These are phyloP conservation scores for Aleiodes sp. DNA, from an alignment of 1,140 invertebrate genomes.

Conservation along the genomic window DNA sequence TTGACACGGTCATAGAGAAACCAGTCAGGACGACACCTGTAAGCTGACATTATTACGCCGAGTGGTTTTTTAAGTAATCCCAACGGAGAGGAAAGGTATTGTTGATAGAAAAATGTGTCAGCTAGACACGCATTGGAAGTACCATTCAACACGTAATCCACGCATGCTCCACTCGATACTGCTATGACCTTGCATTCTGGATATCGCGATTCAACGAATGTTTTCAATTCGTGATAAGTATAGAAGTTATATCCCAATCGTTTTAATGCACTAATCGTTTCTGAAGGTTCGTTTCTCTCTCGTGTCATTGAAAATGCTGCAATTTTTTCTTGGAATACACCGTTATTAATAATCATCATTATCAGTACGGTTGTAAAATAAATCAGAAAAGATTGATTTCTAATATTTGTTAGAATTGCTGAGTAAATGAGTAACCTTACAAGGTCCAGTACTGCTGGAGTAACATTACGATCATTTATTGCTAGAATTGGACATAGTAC, in stretches of 20 bases:
- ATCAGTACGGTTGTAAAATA: neutral
- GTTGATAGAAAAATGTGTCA: neutral
- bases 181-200: neutral
- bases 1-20: neutral
- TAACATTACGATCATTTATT: neutral
- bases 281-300: neutral
- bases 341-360: neutral
- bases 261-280: neutral
- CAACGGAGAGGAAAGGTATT: neutral
- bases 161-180: neutral
- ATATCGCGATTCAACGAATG: neutral
- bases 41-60: neutral
- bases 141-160: neutral
- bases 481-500: neutral
- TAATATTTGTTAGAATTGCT: neutral
- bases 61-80: neutral
- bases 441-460: neutral
- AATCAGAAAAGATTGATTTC: neutral
- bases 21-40: neutral
- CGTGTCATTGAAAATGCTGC: neutral
- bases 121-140: neutral
- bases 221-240: neutral
- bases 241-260: neutral
- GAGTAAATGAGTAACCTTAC: neutral
- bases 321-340: neutral